phyloP scores from a whole-genome alignment of 2,888 invertebrate genomes.

The Pachydiplax longipennis region DNA sequence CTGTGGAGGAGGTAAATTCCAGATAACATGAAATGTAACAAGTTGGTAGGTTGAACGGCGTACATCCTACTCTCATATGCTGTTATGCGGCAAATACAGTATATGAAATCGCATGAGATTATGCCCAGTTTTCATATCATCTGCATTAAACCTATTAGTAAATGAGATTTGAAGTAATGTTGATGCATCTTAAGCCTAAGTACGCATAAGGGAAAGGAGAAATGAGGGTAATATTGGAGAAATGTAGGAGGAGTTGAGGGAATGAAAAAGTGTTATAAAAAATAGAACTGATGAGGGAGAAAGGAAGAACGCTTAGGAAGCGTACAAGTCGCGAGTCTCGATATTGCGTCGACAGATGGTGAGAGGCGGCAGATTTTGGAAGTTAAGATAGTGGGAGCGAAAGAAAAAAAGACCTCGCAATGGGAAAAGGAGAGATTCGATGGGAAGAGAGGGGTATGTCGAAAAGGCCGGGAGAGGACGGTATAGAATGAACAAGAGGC shows the following conservation, averaged over 20 bases:
- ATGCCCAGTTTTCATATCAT: no score
- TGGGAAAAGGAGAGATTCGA: background rate
- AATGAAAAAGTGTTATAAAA: background rate
- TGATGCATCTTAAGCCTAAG: background rate
- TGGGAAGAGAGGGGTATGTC: background rate
- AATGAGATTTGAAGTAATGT: background rate
- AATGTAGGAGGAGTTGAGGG: background rate
- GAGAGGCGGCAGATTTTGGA: background rate
- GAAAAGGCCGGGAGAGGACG: background rate
- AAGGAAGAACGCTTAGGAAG: background rate
- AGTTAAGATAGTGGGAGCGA: background rate
- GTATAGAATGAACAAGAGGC: background rate
- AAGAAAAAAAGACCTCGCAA: no score
- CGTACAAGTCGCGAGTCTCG: slow-evolving; percentile 3
- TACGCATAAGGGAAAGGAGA: background rate
- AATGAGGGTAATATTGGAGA: background rate
- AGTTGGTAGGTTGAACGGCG: no score
- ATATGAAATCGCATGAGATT: no score
- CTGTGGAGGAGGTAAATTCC: no score
- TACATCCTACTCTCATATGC: no score
- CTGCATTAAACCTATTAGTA: no score
- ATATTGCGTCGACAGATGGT: slow-evolving; percentile 44
- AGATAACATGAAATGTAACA: no score
- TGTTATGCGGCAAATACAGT: no score
- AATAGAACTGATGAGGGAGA: background rate